These are phyloP conservation scores for Diplodus sargus DNA, from an alignment of 2,797 vertebrate species.

Conservation along the genomic window DNA sequence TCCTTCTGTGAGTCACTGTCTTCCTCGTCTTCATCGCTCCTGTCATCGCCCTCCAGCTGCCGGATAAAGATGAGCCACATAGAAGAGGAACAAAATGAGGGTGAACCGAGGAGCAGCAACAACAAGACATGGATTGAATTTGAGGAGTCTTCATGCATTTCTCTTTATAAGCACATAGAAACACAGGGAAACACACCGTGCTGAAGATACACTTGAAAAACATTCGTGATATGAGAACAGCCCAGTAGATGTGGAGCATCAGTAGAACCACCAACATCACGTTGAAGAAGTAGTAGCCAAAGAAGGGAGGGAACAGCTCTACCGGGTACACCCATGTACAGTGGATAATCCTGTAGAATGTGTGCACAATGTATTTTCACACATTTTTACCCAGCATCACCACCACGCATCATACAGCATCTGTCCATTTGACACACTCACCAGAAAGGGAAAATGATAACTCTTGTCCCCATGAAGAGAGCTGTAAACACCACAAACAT, in stretches of 20 bases:
- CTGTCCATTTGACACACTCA: constrained; percentile 77
- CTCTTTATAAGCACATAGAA: constrained; percentile 6
- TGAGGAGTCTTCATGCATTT: background rate
- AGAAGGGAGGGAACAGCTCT: constrained; percentile 84
- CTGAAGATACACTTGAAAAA: constrained; percentile 86
- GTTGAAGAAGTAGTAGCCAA: constrained; percentile 92
- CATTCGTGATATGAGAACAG: constrained; percentile 88
- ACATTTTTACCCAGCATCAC: background rate
- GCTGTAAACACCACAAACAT: constrained; percentile 90
- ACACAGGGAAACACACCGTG: constrained; percentile 80
- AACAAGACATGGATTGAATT: background rate
- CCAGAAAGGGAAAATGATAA: constrained; percentile 94
- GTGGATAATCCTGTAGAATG: constrained; percentile 88
- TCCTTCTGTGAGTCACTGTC: constrained; percentile 73
- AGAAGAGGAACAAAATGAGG: constrained; percentile 6
- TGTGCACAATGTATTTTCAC: background rate
- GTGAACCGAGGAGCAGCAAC: background rate
- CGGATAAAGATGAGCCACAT: constrained; percentile 22
- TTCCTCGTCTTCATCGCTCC: constrained; percentile 83
- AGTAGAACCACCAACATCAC: constrained; percentile 86
- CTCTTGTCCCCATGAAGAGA: constrained; percentile 88
- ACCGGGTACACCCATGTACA: constrained; percentile 88
- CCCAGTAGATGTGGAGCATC: constrained; percentile 92
- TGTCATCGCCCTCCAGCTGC: constrained; percentile 82
- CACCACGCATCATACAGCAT: background rate